These are phyloP conservation scores for Picathartes gymnocephalus DNA, from an alignment of 2,113 vertebrate genomes.

Conservation along the genomic window DNA sequence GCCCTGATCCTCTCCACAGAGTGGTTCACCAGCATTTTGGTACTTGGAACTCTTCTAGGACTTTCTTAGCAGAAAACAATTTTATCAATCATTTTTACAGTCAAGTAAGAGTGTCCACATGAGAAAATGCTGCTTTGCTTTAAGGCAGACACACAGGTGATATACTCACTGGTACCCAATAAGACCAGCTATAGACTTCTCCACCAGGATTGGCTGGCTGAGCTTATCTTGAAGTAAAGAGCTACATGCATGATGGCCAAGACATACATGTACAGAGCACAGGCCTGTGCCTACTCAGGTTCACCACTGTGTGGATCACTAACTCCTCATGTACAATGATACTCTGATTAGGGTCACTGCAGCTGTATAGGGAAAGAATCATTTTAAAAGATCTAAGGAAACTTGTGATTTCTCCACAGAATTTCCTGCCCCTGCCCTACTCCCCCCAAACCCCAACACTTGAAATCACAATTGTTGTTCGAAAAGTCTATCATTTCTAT, in stretches of 20 bases:
- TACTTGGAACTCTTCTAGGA: neutral
- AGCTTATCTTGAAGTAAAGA: neutral
- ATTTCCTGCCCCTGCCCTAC: neutral
- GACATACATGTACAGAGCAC: neutral
- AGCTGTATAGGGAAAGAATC: neutral
- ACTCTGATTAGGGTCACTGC: neutral
- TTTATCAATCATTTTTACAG: neutral
- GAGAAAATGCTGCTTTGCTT: neutral
- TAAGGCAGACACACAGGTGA: neutral
- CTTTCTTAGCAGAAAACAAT: neutral
- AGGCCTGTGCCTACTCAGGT: neutral
- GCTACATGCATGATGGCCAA: neutral
- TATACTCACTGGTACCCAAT: neutral
- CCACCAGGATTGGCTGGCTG: neutral
- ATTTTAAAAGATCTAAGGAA: neutral
- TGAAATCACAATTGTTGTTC: neutral
- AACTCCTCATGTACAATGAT: neutral
- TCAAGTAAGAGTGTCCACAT: neutral
- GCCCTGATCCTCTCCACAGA: neutral
- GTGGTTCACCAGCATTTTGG: neutral
- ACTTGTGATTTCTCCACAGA: neutral
- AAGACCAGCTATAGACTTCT: neutral
- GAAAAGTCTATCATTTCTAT: neutral
- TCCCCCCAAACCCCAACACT: accelerated
- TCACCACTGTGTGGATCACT: neutral